Base-by-base conservation (phyloP, 2,797 vertebrate species). In the Eurystomus glaucurus region DNA sequence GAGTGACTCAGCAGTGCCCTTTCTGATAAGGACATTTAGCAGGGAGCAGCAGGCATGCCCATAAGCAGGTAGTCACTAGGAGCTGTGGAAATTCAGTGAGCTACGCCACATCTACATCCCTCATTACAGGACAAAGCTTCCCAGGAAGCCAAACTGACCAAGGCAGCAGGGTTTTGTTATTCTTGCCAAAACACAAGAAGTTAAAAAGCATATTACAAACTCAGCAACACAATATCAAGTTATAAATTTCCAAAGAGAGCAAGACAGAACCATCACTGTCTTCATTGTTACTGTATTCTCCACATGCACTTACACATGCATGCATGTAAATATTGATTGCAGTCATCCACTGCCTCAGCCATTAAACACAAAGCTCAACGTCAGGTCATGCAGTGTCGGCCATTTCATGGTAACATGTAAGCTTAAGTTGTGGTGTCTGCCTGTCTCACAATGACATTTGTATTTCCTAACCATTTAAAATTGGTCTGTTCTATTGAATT, bases 341-440 rank as follows among this genome's bases (percentile, higher is more conserved):
- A 82, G 87, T 58, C 76, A 74, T 25, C 55, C 55, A 33, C 80
- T 46, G 68, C 19, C 83, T 83, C 93, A 92, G 94, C 86, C 55
- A 72, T 28, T 28, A 80, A 90, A 86, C 80, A 72, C 54, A 74
- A 74, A 76, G 77, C 79, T 90, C 55, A 84, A 85, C 31, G 62
- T 28, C 58, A 88, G 74, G 85, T 62, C 95, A 94, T 93, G 88
- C 95, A 94, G 71, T 9, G 41, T 43, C 20, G 25, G 88, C 71
- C 70, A 74, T n/a, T 50, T 68, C 28, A 25, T 1, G 19, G 39
- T 16, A 91, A 83, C 9, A 71, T 0, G 1, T 22, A 52, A 69
- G 45, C 55, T 43, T 22, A 46, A 62, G 39, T 22, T 85, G 43
- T 14, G 81, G 65, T 10, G 23, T 69, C 35, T 78, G 54, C n/a